Conservation (phyloP, 2,888 invertebrate genomes). For the Eutolmus rufibarbis region DNA sequence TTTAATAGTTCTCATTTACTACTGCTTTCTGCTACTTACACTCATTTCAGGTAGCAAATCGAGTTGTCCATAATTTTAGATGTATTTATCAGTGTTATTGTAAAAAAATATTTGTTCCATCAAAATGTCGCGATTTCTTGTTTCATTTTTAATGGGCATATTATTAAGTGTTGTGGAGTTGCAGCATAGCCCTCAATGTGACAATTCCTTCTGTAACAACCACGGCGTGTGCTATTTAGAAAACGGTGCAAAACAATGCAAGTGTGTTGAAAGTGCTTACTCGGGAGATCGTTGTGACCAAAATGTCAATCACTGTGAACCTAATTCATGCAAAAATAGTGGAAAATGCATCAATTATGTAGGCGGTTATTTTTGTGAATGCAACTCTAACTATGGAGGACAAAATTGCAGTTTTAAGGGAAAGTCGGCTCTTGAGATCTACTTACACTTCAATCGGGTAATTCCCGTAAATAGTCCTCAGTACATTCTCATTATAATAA, state of each 20-base stretch:
- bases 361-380: neutral
- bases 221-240: constrained; percentile 18
- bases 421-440: neutral
- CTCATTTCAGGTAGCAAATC: too few species aligned
- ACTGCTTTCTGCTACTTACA: too few species aligned
- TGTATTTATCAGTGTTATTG: neutral
- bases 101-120: neutral
- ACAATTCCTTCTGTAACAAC: constrained; percentile 9
- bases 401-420: constrained; percentile 16
- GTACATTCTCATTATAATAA: constrained; percentile 19
- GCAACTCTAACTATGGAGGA: neutral
- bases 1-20: too few species aligned
- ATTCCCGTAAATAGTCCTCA: neutral
- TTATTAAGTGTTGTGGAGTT: neutral
- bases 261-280: constrained; percentile 24
- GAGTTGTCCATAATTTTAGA: neutral
- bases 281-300: neutral
- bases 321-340: constrained; percentile 11
- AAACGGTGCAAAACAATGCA: neutral
- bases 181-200: neutral
- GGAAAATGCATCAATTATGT: neutral
- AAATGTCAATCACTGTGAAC: neutral
- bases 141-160: neutral
- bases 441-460: constrained; percentile 37
- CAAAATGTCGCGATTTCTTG: neutral